phyloP scores from a whole-genome alignment of 2,113 vertebrate genomes.

The Hystrix cristata region DNA sequence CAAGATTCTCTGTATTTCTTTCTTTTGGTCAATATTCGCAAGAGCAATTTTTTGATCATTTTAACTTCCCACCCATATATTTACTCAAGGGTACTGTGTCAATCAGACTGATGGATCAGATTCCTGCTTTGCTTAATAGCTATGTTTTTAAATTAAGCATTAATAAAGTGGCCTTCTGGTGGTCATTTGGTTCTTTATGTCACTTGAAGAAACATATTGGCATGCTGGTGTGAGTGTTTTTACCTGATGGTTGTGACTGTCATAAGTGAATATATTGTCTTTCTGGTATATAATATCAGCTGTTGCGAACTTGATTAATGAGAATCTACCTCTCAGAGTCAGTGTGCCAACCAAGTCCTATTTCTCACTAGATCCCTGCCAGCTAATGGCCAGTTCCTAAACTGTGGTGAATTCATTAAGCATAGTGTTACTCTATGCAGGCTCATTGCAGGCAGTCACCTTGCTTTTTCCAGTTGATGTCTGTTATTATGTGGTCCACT shows the following conservation, averaged over 20 bases:
- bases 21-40: constrained; percentile 26
- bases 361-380: background rate
- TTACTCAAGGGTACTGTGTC: constrained; percentile 40
- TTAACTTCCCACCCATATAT: constrained; percentile 34
- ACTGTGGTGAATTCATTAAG: background rate
- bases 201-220: constrained; percentile 15
- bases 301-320: constrained; percentile 60
- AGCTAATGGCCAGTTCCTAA: background rate
- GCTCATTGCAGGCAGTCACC: background rate
- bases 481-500: background rate
- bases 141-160: constrained; percentile 64
- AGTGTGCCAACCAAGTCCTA: constrained; percentile 16
- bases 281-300: constrained; percentile 18
- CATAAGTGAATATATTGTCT: constrained; percentile 42
- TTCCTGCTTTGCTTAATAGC: constrained; percentile 44
- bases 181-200: constrained; percentile 56
- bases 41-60: constrained; percentile 22
- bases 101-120: constrained; percentile 36
- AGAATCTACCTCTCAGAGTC: background rate
- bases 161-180: constrained; percentile 61
- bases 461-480: background rate
- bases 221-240: background rate
- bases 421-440: constrained; percentile 23
- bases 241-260: background rate
- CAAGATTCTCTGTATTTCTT: constrained; percentile 10